A percentile compares a stretch with the other conserved stretches of the same genome.
Conservation (phyloP, 2,797 vertebrate genomes). For the Takifugu rubripes region DNA sequence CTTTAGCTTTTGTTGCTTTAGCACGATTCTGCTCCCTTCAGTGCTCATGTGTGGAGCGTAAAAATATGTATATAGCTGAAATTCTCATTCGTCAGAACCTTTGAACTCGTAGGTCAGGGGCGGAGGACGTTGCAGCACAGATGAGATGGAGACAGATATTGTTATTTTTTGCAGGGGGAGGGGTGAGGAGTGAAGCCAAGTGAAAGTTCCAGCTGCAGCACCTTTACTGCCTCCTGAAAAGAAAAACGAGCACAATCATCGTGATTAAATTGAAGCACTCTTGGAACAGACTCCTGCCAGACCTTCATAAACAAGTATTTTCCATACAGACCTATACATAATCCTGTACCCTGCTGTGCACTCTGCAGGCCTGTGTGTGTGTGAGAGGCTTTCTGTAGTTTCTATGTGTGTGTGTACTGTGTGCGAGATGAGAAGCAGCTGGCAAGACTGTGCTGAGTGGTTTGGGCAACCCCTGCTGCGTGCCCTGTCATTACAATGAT, state of each 20-base stretch:
- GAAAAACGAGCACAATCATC: not conserved
- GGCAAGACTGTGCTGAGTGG: constrained; percentile 45
- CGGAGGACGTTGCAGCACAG: not conserved
- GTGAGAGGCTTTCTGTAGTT: constrained; percentile 14
- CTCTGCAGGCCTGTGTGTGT: constrained; percentile 14
- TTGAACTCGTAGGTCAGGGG: too few species aligned
- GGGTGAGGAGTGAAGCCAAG: not conserved
- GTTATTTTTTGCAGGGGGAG: too few species aligned
- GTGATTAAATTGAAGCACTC: constrained; percentile 2
- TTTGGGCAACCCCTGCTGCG: constrained; percentile 53
- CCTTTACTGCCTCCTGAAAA: not conserved
- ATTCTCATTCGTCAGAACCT: constrained; percentile 1
- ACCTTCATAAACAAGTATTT: constrained; percentile 12
- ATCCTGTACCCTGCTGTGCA: constrained; percentile 15
- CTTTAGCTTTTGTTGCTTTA: not conserved
- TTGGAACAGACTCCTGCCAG: constrained; percentile 18
- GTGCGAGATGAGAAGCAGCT: constrained; percentile 66
- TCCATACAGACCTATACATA: constrained; percentile 12
- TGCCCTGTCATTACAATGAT: constrained; percentile 65
- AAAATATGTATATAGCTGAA: not conserved
- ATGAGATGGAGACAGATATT: constrained; percentile 12
- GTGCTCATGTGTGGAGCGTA: not conserved
- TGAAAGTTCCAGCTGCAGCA: not conserved
- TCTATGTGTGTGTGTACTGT: constrained; percentile 31
- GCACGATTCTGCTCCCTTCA: constrained; percentile 1